phyloP scores from a whole-genome alignment of 64 coral and sea anemone genomes.

The Exaiptasia diaphana region DNA sequence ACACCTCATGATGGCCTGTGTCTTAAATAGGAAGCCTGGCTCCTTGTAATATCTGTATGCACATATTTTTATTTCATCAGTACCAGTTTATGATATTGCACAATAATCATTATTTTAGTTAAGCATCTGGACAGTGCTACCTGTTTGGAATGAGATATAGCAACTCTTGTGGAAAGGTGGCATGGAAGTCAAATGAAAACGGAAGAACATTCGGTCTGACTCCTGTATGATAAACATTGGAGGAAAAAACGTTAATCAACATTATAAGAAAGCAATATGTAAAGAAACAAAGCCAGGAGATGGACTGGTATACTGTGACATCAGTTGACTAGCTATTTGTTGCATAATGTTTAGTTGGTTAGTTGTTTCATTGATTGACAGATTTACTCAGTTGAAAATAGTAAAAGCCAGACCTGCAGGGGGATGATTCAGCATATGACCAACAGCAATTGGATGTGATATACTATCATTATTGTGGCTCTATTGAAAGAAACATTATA shows the following conservation, averaged over 20 bases:
- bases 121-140: too few relatives aligned
- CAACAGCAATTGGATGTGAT: slow-evolving; percentile 49
- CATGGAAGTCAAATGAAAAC: slow-evolving; percentile 63
- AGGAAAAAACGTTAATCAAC: neutral
- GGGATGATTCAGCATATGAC: slow-evolving; percentile 79
- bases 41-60: slow-evolving; percentile 47
- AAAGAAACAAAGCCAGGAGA: too few relatives aligned
- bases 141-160: slow-evolving; percentile 67
- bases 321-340: too few relatives aligned
- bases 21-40: slow-evolving; percentile 61
- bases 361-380: too few relatives aligned
- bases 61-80: too few relatives aligned
- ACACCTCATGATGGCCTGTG: slow-evolving; percentile 57
- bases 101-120: too few relatives aligned
- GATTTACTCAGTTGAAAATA: too few relatives aligned
- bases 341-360: too few relatives aligned
- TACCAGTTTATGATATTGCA: too few relatives aligned
- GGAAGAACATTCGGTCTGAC: slow-evolving; percentile 62
- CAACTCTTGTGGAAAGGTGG: slow-evolving; percentile 47
- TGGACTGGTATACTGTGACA: too few relatives aligned
- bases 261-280: too few relatives aligned
- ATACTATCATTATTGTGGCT: neutral
- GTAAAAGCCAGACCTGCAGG: too few relatives aligned
- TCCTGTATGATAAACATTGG: slow-evolving; percentile 22
- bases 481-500: slow-evolving; percentile 57